These are phyloP conservation scores for Hippocampus kuda DNA, from an alignment of 2,797 vertebrate genomes.

Conservation along the genomic window DNA sequence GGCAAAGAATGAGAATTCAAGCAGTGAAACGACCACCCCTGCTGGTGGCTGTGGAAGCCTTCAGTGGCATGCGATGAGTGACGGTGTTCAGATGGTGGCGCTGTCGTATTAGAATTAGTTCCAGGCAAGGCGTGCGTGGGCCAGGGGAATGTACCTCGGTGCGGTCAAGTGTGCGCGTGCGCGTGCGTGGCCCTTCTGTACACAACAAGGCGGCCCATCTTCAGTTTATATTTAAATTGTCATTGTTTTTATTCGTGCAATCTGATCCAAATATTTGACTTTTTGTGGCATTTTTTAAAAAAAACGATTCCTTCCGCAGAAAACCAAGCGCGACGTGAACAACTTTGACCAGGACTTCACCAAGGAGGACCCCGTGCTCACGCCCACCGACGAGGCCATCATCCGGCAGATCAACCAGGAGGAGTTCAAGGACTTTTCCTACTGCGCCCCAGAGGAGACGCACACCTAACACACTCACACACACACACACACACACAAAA, in stretches of 20 bases:
- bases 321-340: conserved; percentile 99
- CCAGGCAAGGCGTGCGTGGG: neutral
- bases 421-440: conserved; percentile 99
- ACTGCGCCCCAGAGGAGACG: conserved; percentile 86
- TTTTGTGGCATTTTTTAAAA: neutral
- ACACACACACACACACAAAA: conserved; percentile 17
- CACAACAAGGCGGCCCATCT: no score
- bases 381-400: conserved; percentile 92
- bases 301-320: conserved; percentile 62
- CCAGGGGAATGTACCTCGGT: no score
- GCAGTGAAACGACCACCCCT: neutral
- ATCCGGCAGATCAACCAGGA: conserved; percentile 99
- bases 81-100: conserved; percentile 32
- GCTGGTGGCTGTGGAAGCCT: neutral
- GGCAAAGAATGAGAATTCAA: neutral
- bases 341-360: conserved; percentile 99
- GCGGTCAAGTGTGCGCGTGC: no score
- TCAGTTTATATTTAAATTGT: no score
- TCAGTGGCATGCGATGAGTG: conserved; percentile 7
- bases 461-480: conserved; percentile 69
- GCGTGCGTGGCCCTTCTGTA: no score
- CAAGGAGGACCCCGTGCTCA: conserved; percentile 92
- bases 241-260: no score
- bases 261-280: neutral
- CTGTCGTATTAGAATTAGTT: conserved; percentile 13